Conservation (phyloP, 1,140 invertebrate species). For the Drosophila littoralis region DNA sequence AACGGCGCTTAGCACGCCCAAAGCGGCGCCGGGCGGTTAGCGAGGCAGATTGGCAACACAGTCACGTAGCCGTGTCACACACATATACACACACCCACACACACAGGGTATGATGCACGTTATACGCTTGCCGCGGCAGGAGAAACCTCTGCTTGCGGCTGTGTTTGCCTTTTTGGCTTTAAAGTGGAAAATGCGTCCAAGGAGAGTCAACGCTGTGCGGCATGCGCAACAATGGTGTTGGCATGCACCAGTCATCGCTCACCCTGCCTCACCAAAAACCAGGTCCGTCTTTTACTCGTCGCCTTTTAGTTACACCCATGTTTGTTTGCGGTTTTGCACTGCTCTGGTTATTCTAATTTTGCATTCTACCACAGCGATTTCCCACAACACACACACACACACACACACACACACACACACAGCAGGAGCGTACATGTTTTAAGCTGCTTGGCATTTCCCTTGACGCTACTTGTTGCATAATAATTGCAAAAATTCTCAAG, state of each 20-base stretch:
- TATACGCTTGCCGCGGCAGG: constrained; percentile 55
- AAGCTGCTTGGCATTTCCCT: constrained; percentile 37
- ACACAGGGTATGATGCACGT: constrained; percentile 17
- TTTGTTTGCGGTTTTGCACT: constrained; percentile 30
- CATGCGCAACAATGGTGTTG: constrained; percentile 58
- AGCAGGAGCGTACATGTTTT: constrained; percentile 1
- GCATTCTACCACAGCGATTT: constrained; percentile 50
- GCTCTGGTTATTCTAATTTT: constrained; percentile 63
- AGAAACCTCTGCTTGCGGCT: constrained; percentile 2
- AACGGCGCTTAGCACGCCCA: constrained; percentile 50
- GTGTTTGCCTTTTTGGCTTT: constrained; percentile 58
- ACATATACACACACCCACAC: neutral
- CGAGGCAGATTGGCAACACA: constrained; percentile 55
- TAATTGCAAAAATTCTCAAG: constrained; percentile 30
- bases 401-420: constrained; percentile 11
- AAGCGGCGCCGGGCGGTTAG: constrained; percentile 16
- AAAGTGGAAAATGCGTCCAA: constrained; percentile 67
- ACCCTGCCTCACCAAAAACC: neutral
- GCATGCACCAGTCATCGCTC: constrained; percentile 50
- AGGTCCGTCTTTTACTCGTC: neutral
- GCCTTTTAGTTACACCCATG: constrained; percentile 16
- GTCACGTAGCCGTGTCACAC: constrained; percentile 58
- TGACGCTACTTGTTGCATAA: constrained; percentile 75
- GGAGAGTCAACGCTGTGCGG: constrained; percentile 38
- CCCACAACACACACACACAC: constrained; percentile 16